Conservation (phyloP, 2,888 invertebrate species). For the Allolobophora icterica region DNA sequence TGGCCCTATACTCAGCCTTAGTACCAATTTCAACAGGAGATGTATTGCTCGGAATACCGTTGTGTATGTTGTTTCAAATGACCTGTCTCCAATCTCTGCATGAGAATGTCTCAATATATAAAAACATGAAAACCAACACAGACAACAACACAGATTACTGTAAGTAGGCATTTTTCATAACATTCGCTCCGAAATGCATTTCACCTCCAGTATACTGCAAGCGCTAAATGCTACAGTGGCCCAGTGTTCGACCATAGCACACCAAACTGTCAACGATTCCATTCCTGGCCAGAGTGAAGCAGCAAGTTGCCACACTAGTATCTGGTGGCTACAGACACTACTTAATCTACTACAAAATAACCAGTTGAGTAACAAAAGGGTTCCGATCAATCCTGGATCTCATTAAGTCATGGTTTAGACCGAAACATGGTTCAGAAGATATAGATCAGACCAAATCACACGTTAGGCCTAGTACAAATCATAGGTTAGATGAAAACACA, state of each 20-base stretch:
- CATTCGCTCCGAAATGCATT: background rate
- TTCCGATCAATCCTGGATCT: constrained; percentile 8
- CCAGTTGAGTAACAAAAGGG: background rate
- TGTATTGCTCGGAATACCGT: too few species aligned
- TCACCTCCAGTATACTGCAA: background rate
- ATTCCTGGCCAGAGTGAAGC: background rate
- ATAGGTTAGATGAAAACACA: background rate
- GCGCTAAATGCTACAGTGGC: background rate
- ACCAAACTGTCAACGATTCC: background rate
- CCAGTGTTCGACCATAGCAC: background rate
- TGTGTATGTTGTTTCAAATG: too few species aligned
- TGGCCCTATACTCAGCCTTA: too few species aligned
- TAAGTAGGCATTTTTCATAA: background rate
- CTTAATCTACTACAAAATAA: background rate
- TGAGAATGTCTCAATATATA: too few species aligned
- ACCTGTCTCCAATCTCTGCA: too few species aligned
- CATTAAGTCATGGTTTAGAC: background rate
- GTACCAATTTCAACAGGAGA: too few species aligned
- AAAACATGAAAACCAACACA: too few species aligned
- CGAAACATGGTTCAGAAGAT: background rate
- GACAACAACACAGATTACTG: background rate
- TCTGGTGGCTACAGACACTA: background rate
- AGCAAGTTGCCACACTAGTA: background rate
- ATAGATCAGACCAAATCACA: background rate
- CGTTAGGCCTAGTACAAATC: background rate